Conservation (phyloP, 2,113 vertebrate species). For the Camelus dromedarius region DNA sequence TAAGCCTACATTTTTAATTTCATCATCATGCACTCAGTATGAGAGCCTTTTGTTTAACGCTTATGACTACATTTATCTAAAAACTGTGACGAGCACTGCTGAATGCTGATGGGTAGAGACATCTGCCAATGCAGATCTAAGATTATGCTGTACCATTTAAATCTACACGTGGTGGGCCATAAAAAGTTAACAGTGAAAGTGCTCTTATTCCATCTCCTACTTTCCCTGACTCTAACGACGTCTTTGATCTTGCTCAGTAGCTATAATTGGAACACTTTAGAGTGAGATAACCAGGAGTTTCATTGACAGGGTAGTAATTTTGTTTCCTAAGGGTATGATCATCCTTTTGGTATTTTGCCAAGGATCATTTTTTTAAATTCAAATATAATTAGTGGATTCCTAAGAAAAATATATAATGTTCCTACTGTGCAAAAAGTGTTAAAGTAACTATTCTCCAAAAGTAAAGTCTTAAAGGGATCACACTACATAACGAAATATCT, state of each 20-base stretch:
- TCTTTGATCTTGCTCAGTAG: not conserved
- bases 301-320: not conserved
- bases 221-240: not conserved
- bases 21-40: not conserved
- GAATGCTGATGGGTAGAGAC: not conserved
- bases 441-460: not conserved
- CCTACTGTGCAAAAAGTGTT: not conserved
- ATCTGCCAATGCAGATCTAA: not conserved
- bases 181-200: not conserved
- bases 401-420: not conserved
- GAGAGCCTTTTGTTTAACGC: not conserved
- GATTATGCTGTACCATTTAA: not conserved
- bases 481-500: not conserved
- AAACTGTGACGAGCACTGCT: not conserved
- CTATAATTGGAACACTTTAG: not conserved
- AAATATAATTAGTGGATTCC: not conserved
- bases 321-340: not conserved
- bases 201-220: not conserved
- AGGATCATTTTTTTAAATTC: not conserved
- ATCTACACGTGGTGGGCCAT: not conserved
- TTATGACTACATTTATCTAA: conserved; percentile 22
- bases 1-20: not conserved
- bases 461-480: not conserved
- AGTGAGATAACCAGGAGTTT: not conserved
- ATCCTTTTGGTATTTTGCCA: not conserved